These are phyloP conservation scores for Drosophila acutilabella DNA, from an alignment of 2,888 invertebrate genomes.

Conservation along the genomic window DNA sequence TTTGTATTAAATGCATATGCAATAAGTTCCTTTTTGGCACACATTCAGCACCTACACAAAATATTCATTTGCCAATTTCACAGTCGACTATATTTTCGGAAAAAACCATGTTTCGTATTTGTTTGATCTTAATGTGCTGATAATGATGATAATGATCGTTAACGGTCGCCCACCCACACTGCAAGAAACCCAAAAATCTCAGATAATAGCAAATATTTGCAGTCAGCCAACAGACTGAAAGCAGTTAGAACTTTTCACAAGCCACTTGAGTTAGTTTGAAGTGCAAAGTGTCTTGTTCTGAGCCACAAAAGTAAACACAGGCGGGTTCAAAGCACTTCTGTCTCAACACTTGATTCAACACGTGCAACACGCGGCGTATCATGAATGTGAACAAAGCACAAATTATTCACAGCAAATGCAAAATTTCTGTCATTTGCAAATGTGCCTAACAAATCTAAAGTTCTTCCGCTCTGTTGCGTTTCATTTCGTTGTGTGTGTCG, in stretches of 20 bases:
- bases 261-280: too few relatives aligned
- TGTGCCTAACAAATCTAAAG: constrained; percentile 4
- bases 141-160: constrained; percentile 24
- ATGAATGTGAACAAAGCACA: constrained; percentile 9
- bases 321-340: constrained; percentile 9
- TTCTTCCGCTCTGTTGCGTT: not conserved
- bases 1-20: constrained; percentile 28
- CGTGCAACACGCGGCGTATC: constrained; percentile 19
- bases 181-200: not conserved
- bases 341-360: constrained; percentile 14
- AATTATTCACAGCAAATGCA: constrained; percentile 6
- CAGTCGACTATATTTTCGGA: constrained; percentile 3
- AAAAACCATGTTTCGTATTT: constrained; percentile 6
- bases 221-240: not conserved
- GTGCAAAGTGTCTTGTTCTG: too few relatives aligned
- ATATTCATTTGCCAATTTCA: constrained; percentile 13
- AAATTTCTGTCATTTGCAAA: constrained; percentile 13
- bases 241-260: not conserved
- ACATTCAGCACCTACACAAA: constrained; percentile 26
- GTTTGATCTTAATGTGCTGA: constrained; percentile 39
- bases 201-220: constrained; percentile 7
- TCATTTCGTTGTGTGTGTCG: not conserved
- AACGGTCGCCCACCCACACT: not conserved
- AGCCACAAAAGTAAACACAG: not conserved
- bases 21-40: constrained; percentile 35